Evolutionary conservation across 2,113 vertebrate genomes (phyloP), one percentile per base, ranked within the genome.

Genomic region (Bufo gargarizans): DNA sequence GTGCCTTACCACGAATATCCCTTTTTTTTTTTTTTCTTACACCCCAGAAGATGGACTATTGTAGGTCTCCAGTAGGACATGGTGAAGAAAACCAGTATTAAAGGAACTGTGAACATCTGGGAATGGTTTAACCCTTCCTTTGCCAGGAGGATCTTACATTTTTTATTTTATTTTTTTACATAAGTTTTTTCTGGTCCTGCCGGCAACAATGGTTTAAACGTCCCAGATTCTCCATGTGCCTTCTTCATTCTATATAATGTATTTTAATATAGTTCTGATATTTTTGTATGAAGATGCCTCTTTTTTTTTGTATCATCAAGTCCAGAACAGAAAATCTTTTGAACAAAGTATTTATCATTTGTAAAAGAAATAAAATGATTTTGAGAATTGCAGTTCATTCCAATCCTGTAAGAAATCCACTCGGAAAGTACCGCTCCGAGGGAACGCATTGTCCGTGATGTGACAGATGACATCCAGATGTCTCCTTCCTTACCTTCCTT

Each of bases 341-440:
- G 86, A 81, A 43, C 77, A 92, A 94, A 94, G 92, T 94, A 96
- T 96, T 96, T 96, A 96, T 96, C 93, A 50, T 94, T 94, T 95
- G 92, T 95, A 95, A 94, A 84, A 92, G 91, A 89, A 95, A 95
- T 95, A 95, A 95, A 96, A 90, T 53, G 92, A 90, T 88, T 92
- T 94, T 91, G 91, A 93, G 90, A 84, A 85, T 90, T 80, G 77
- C 13, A 58, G 0, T 58, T 58, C 7, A 79, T 56, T 19, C 4
- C 50, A 12, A 11, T 20, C 56, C 14, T 47, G 45, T 17, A 74
- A 74, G 14, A 19, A 76, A 49, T 49, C 14, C 9, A 16, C 72
- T 17, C 0, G 69, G 6, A 67, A 11, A 67, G 65, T 11, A 22
- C 19, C 17, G 20, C 3, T 17, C 56, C 7, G 11, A 3, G 56